These are phyloP conservation scores for Synaphobranchus kaupii DNA, from an alignment of 2,797 vertebrate species.

Conservation along the genomic window DNA sequence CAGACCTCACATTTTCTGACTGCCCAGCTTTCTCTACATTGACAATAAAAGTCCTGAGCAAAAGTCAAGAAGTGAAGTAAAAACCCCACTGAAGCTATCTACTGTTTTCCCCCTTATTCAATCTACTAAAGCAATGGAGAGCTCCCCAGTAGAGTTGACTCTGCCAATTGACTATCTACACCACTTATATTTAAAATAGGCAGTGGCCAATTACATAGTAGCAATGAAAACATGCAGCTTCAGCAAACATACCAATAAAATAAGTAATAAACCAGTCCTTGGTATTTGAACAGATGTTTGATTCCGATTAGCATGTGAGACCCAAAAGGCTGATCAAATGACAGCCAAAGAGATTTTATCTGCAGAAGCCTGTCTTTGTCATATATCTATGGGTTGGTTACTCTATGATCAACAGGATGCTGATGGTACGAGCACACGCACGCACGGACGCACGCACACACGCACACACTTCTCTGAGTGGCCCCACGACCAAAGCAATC, in stretches of 20 bases:
- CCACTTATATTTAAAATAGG: neutral
- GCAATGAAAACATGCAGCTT: neutral
- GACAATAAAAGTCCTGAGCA: neutral
- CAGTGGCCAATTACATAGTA: neutral
- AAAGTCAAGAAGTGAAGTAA: neutral
- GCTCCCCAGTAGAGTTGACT: neutral
- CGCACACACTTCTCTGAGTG: neutral
- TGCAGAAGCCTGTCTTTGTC: neutral
- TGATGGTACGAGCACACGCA: neutral
- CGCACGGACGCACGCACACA: neutral
- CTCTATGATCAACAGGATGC: neutral
- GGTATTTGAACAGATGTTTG: neutral
- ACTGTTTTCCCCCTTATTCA: neutral
- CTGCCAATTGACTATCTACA: neutral
- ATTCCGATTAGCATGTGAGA: neutral
- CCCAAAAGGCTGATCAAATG: neutral
- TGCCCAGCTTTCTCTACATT: neutral
- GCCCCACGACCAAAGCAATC: neutral
- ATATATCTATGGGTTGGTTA: neutral
- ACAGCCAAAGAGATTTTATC: neutral
- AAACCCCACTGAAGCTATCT: neutral
- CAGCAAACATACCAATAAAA: neutral
- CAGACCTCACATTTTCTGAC: neutral
- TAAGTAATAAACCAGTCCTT: neutral
- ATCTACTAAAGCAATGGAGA: neutral